Conservation (phyloP, 1,140 invertebrate genomes). For the Metaphire vulgaris region DNA sequence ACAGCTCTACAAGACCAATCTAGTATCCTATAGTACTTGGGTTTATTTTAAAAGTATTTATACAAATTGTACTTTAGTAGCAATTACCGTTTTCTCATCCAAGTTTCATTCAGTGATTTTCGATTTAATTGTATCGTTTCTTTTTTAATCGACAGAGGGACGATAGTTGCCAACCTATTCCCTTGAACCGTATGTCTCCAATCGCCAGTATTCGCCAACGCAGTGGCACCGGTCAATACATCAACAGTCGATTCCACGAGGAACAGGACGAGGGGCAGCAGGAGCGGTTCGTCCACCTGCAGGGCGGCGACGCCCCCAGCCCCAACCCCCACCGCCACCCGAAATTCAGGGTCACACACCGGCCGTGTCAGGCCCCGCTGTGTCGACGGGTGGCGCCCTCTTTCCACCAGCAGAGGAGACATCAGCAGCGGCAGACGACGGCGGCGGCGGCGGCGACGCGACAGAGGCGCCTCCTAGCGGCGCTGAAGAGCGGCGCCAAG, state of each 20-base stretch:
- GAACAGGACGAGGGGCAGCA: too few species aligned
- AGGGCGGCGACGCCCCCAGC: background rate
- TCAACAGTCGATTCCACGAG: too few species aligned
- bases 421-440: too few species aligned
- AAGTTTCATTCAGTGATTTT: background rate
- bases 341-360: background rate
- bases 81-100: background rate
- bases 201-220: background rate
- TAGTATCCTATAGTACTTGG: too few species aligned
- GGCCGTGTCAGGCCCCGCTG: background rate
- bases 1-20: too few species aligned
- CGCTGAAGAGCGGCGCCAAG: slow-evolving; percentile 43
- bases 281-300: background rate
- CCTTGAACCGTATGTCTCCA: background rate
- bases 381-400: slow-evolving; percentile 36
- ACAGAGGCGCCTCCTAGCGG: slow-evolving; percentile 39
- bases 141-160: background rate
- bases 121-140: background rate
- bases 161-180: background rate
- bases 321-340: background rate
- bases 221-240: background rate
- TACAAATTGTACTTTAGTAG: background rate
- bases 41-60: background rate
- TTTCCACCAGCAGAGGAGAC: slow-evolving; percentile 38
- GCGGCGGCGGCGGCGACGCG: slow-evolving; percentile 32